Percentiles rank a stretch among this genome's conserved stretches.
phyloP scores from a whole-genome alignment of 2,113 vertebrate species.

The human (Homo sapiens) region DNA sequence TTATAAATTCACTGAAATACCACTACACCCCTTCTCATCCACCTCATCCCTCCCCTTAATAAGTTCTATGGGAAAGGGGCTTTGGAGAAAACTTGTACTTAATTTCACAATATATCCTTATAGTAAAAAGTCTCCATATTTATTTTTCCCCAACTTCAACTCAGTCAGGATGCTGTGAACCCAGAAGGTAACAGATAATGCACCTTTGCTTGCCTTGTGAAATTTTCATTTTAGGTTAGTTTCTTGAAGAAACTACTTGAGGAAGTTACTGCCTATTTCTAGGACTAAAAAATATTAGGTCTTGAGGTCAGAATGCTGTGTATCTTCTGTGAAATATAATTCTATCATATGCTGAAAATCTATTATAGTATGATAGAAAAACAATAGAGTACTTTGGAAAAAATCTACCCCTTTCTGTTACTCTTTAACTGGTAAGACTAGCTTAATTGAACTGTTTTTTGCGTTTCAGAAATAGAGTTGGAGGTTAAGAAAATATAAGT shows the following conservation, averaged over 20 bases:
- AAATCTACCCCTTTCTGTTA: background rate
- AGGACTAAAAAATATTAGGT: conserved; percentile 55
- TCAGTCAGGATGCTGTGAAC: background rate
- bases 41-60: background rate
- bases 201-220: background rate
- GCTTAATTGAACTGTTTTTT: background rate
- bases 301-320: conserved; percentile 42
- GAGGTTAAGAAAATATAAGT: background rate
- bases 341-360: conserved; percentile 41
- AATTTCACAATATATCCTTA: background rate
- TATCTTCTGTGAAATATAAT: conserved; percentile 53
- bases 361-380: background rate
- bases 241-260: conserved; percentile 23
- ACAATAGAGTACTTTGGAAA: background rate
- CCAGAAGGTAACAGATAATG: background rate
- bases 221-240: background rate
- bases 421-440: conserved; percentile 23
- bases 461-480: background rate
- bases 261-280: conserved; percentile 23
- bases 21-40: background rate
- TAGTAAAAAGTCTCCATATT: background rate
- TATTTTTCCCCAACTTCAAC: background rate
- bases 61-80: background rate
- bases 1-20: background rate
- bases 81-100: background rate